phyloP scores from a whole-genome alignment of 1,140 invertebrate genomes.

The Aphis gossypii region DNA sequence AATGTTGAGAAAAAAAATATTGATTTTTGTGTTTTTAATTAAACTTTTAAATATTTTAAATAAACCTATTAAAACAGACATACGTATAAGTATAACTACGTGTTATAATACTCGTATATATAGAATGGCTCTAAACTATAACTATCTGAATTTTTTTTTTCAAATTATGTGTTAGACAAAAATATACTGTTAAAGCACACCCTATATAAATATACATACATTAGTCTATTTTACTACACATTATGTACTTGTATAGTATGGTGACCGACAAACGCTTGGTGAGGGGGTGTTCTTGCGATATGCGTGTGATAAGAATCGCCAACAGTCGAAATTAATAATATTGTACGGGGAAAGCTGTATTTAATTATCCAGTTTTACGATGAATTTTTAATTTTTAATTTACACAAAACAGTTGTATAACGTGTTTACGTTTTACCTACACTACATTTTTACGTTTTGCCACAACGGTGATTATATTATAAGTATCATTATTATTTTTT shows the following conservation, averaged over 20 bases:
- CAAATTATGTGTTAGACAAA: background rate
- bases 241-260: background rate
- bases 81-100: too few species aligned
- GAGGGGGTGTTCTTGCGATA: background rate
- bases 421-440: background rate
- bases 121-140: too few species aligned
- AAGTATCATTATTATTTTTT: background rate
- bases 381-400: constrained; percentile 57
- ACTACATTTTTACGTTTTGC: background rate
- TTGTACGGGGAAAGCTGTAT: constrained; percentile 41
- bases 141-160: too few species aligned
- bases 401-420: background rate
- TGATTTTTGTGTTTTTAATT: too few species aligned
- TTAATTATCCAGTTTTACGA: constrained; percentile 51
- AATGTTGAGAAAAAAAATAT: too few species aligned
- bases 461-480: background rate
- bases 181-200: background rate
- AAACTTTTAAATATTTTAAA: too few species aligned
- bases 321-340: constrained; percentile 50
- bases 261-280: background rate
- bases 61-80: too few species aligned
- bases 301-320: constrained; percentile 48
- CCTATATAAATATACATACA: background rate
- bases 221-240: background rate
- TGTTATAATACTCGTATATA: background rate